phyloP scores from a whole-genome alignment of 2,888 invertebrate genomes.

The Parascotia fuliginaria region DNA sequence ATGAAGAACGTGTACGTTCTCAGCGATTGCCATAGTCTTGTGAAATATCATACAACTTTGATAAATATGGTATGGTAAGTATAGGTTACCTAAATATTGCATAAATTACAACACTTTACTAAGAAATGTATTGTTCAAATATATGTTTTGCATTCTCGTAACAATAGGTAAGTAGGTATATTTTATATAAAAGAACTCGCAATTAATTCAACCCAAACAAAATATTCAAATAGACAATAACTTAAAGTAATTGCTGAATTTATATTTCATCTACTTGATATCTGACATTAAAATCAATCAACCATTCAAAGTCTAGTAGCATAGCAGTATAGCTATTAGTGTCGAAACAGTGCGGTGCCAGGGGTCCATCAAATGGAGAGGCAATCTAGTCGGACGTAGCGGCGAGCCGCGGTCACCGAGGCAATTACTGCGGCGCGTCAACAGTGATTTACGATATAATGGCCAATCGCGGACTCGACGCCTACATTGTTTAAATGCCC shows the following conservation, averaged over 20 bases:
- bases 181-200: neutral
- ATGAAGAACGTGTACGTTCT: neutral
- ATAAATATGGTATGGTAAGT: slow-evolving; percentile 2
- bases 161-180: neutral
- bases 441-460: slow-evolving; percentile 82
- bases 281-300: slow-evolving; percentile 32
- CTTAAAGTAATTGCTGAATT: neutral
- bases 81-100: slow-evolving; percentile 8
- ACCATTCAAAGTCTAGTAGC: slow-evolving; percentile 19
- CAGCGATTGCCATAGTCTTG: slow-evolving; percentile 7
- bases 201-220: too few relatives aligned
- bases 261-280: neutral
- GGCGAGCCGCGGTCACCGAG: slow-evolving; percentile 50
- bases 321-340: slow-evolving; percentile 43
- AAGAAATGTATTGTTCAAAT: slow-evolving; percentile 25
- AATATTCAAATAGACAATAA: too few relatives aligned
- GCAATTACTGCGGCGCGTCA: slow-evolving; percentile 78
- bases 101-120: slow-evolving; percentile 17
- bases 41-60: slow-evolving; percentile 19
- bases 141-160: neutral
- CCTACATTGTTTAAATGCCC: slow-evolving; percentile 78
- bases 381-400: slow-evolving; percentile 55
- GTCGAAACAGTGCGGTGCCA: slow-evolving; percentile 58
- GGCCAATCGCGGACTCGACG: slow-evolving; percentile 60
- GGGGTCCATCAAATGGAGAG: slow-evolving; percentile 65